Base-by-base conservation (phyloP, 2,797 vertebrate species). In the Catostomus latipinnis region DNA sequence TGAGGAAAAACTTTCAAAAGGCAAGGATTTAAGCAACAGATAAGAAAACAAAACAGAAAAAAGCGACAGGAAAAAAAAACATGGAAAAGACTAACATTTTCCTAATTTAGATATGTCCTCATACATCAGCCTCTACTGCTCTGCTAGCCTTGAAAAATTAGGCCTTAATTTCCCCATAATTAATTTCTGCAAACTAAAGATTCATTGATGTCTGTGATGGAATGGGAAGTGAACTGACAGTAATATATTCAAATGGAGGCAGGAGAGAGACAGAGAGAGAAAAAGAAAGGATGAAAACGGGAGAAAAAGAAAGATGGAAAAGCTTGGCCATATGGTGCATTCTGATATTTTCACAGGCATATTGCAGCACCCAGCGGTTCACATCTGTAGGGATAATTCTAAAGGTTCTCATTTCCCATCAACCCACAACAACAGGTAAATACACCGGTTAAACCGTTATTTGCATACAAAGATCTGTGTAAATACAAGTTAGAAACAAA, bases 191-290 rank as follows among this genome's bases (percentile, higher is more conserved):
- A 84, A 71, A 87, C 75, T 52, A 82, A 84, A 78, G 81, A 76
- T 82, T 62, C 53, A n/a, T 63, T 61, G 0, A 53, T 63, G 84
- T 70, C 81, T 14, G 71, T 66, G 74, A 57, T 60, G 1, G 6
- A 86, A 74, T 83, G 76, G 69, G 71, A 74, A 85, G 80, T 86
- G 71, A 85, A 87, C 89, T 82, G 71, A 83, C 75, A 81, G 80
- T 71, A 89, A 89, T 91, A 84, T 82, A 87, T 90, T 88, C 78
- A 77, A 82, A 87, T 84, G 85, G 88, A 86, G 86, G 58, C 65
- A 7, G 5, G 60, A 6, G 11, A 62, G 67, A 58, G 43, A 62
- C 66, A 13, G 53, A 14, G 13, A 45, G 57, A 49, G 16, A 66
- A 46, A 34, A 34, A 34, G 34, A 34, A 18, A 4, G 34, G 2